Percentiles rank a stretch among this genome's conserved stretches.
phyloP scores from a whole-genome alignment of 2,113 vertebrate genomes.

The Dipodomys ordii region DNA sequence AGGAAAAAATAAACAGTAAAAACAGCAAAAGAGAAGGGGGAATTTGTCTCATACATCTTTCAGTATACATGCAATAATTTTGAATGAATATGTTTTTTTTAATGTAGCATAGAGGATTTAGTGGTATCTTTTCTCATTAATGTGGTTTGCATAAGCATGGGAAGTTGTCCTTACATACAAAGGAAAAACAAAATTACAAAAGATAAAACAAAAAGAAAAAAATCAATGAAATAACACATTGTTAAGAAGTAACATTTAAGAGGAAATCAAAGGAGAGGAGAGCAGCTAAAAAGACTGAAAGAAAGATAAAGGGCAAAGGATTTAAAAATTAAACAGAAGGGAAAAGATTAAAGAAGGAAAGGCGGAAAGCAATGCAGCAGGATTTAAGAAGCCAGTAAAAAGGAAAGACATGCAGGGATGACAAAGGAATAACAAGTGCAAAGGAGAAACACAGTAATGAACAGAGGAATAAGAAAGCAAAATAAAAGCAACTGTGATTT shows the following conservation, averaged over 20 bases:
- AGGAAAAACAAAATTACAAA: conserved; percentile 77
- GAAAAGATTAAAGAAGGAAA: conserved; percentile 87
- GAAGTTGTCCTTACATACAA: conserved; percentile 70
- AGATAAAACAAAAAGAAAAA: conserved; percentile 79
- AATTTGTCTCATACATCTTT: conserved; percentile 16
- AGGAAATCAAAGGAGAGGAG: conserved; percentile 85
- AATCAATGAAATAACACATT: conserved; percentile 84
- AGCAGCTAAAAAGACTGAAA: conserved; percentile 84
- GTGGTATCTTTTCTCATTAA: conserved; percentile 74
- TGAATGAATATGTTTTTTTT: conserved; percentile 12
- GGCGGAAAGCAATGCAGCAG: conserved; percentile 85
- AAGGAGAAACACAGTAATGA: conserved; percentile 65
- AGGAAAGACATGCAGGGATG: conserved; percentile 79
- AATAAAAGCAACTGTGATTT: conserved; percentile 68
- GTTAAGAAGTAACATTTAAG: conserved; percentile 84
- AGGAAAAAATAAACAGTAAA: background rate
- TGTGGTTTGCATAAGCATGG: conserved; percentile 59
- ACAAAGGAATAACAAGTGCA: conserved; percentile 82
- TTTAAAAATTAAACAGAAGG: conserved; percentile 88
- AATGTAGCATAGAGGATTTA: conserved; percentile 38
- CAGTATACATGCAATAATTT: background rate
- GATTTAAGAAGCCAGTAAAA: conserved; percentile 85
- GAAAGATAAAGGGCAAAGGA: conserved; percentile 87
- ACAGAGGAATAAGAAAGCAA: conserved; percentile 54
- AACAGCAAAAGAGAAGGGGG: background rate